A percentile compares a stretch with the other conserved stretches of the same genome.
Evolutionary conservation across 2,888 invertebrate species (phyloP).

Genomic region (Chrysolina haemoptera): DNA sequence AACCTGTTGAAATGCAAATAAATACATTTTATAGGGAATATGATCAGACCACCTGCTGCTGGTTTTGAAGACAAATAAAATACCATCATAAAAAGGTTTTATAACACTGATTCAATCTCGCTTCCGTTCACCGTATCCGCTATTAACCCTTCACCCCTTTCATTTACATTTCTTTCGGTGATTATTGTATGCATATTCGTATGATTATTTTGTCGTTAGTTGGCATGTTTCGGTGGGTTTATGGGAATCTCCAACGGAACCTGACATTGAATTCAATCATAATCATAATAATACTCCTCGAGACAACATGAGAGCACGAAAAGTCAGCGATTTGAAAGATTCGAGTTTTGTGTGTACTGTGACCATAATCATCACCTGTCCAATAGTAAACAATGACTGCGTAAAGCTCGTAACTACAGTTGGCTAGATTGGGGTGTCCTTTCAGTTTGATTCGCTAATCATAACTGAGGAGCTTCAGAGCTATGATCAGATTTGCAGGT

Average conservation of each 20-base stretch:
- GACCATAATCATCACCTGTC: no score
- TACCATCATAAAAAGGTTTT: conserved; percentile 45
- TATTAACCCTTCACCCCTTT: conserved; percentile 43
- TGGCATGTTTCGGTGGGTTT: conserved; percentile 2
- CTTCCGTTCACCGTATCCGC: conserved; percentile 53
- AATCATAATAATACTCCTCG: no score
- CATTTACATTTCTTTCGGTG: conserved; percentile 34
- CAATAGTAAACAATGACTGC: no score
- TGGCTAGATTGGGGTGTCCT: no score
- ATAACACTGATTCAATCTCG: conserved; percentile 52
- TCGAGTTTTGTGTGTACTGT: no score
- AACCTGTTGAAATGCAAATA: conserved; percentile 41
- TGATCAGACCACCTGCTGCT: conserved; percentile 44
- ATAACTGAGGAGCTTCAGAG: no score
- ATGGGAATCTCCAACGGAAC: neutral
- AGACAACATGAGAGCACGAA: no score
- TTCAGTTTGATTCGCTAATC: no score
- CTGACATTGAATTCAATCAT: neutral
- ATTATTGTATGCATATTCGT: conserved; percentile 25
- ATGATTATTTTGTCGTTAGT: conserved; percentile 23
- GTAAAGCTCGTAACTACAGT: no score
- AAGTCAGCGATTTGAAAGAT: no score
- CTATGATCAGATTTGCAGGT: no score
- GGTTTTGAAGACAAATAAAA: conserved; percentile 43
- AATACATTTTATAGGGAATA: conserved; percentile 28